phyloP scores from a whole-genome alignment of 2,113 vertebrate species.

The Hemichromis elongatus region DNA sequence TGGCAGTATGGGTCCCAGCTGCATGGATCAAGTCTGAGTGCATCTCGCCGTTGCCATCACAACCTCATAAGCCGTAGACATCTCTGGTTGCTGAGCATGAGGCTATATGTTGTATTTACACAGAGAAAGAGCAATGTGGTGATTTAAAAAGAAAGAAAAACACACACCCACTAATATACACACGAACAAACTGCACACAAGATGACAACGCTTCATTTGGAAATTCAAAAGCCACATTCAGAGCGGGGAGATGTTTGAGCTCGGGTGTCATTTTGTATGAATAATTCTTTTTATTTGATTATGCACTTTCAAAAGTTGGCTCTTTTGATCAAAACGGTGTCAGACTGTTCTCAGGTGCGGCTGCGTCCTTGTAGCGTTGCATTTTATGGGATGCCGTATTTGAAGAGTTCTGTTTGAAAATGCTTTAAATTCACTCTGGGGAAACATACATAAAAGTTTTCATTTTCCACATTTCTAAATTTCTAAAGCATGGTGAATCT shows the following conservation, averaged over 20 bases:
- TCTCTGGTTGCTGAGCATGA: slow-evolving; percentile 12
- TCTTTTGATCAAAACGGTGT: slow-evolving; percentile 59
- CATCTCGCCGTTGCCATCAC: slow-evolving; percentile 44
- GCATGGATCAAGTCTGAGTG: slow-evolving; percentile 48
- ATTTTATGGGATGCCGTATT: slow-evolving; percentile 20
- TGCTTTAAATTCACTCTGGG: slow-evolving; percentile 28
- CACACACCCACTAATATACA: background rate
- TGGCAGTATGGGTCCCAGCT: slow-evolving; percentile 50
- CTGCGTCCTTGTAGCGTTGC: slow-evolving; percentile 8
- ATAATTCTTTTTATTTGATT: slow-evolving; percentile 71
- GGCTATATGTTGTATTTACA: slow-evolving; percentile 44
- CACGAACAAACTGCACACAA: background rate
- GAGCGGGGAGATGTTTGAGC: slow-evolving; percentile 22
- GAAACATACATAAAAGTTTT: background rate
- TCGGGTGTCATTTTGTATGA: slow-evolving; percentile 56
- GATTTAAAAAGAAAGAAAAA: slow-evolving; percentile 24
- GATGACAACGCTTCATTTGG: slow-evolving; percentile 53
- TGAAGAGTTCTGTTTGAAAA: slow-evolving; percentile 33
- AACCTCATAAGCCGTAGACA: slow-evolving; percentile 42
- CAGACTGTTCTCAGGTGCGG: slow-evolving; percentile 41
- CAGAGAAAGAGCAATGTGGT: slow-evolving; percentile 6
- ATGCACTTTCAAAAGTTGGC: slow-evolving; percentile 53
- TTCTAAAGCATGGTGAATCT: background rate
- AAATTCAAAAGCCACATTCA: slow-evolving; percentile 41
- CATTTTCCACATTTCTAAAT: background rate